phyloP scores from a whole-genome alignment of 2,113 vertebrate genomes.

The Pomatostomus ruficeps region DNA sequence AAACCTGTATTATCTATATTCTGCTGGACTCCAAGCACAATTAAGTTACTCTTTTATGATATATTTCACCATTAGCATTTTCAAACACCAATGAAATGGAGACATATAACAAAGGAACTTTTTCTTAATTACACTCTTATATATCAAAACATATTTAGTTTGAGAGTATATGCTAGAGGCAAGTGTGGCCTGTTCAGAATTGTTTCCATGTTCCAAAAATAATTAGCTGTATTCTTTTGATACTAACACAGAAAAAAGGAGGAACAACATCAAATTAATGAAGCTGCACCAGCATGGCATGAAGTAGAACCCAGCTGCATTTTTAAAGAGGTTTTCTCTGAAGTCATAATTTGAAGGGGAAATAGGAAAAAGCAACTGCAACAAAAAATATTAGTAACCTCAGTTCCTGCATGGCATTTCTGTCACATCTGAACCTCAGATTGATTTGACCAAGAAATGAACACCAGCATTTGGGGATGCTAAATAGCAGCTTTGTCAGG shows the following conservation, averaged over 20 bases:
- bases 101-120: neutral
- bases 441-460: neutral
- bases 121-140: neutral
- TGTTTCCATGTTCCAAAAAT: neutral
- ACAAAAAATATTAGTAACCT: neutral
- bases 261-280: neutral
- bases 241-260: neutral
- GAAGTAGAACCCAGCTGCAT: neutral
- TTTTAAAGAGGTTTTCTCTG: neutral
- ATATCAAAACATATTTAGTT: constrained; percentile 19
- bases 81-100: neutral
- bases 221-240: neutral
- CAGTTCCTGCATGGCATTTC: neutral
- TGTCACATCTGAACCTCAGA: neutral
- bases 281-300: neutral
- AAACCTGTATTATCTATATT: neutral
- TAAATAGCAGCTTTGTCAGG: constrained; percentile 41
- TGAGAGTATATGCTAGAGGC: neutral
- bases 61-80: neutral
- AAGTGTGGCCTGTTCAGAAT: neutral
- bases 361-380: neutral
- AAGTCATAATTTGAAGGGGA: neutral
- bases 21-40: neutral
- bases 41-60: neutral
- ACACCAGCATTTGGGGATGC: constrained; percentile 12